Evolutionary conservation across 2,888 invertebrate species (phyloP), one percentile per base, ranked within the genome.

Genomic region (Gasteruption jaculator): DNA sequence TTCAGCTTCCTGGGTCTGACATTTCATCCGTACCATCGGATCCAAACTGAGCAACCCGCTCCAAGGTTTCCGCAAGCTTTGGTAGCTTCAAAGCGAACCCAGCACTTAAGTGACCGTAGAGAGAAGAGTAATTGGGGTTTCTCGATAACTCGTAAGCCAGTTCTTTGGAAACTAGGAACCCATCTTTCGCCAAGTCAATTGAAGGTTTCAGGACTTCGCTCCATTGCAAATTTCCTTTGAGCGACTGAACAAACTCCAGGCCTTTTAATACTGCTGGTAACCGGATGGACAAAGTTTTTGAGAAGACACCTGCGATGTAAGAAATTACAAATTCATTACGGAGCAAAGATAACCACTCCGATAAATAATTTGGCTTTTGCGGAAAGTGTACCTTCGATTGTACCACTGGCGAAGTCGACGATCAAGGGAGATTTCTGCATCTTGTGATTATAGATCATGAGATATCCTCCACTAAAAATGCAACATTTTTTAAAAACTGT

Each of bases 401-500:
- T 64, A 38, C 68, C 62, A 30, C 45, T 59, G 27, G 67, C 68
- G 62, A 83, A 83, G 68, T 83, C 79, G 42, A 81, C 73, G 29
- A 80, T 71, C 38, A 73, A 65, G 4, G 84, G 78, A 30, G 65
- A 57, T 25, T 65, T 71, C 64, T 73, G 64, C 46, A 71, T 75
- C 45, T 78, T 74, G 65, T 86, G 86, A 67, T 83, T 81, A 73
- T 87, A 84, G 57, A 86, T 76, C 57, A 88, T 63, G 62, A 87
- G 70, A 35, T 83, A 78, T 2, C 87, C 88, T 54, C 84, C 85
- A 49, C 90, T 89, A 68, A 25, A 74, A 61, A 43, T 30, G 30
- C 29, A 19, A 40, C 25, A 45, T 27, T 15, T 21, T 6, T 30
- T n/a, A n/a, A 37, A 27, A 12, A n/a, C 6, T 24, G n/a, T n/a